A percentile compares a stretch with the other conserved stretches of the same genome.
These are phyloP conservation scores for Taxidea taxus DNA, from an alignment of 2,113 vertebrate genomes.

Conservation along the genomic window DNA sequence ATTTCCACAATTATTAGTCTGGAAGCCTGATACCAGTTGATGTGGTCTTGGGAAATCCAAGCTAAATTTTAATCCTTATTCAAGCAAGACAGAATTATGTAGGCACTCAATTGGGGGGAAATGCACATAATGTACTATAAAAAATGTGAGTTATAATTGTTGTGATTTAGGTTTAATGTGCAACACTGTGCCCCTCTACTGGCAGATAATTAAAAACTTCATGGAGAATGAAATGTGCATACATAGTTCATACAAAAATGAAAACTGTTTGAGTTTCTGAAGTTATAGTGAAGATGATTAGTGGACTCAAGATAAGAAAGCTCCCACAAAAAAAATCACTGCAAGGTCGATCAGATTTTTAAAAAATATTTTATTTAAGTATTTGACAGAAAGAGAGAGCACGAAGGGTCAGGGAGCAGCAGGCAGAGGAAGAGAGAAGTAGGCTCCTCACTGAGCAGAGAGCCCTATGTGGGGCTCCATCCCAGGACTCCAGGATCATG, in stretches of 20 bases:
- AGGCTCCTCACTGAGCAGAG: background rate
- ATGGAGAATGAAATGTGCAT: background rate
- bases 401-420: background rate
- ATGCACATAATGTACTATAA: background rate
- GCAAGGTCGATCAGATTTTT: background rate
- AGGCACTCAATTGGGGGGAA: background rate
- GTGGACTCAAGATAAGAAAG: background rate
- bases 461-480: background rate
- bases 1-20: background rate
- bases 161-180: background rate
- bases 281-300: background rate
- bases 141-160: background rate
- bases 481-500: background rate
- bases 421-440: background rate
- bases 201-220: background rate
- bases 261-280: background rate
- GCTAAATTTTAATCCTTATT: background rate
- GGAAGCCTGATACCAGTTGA: background rate
- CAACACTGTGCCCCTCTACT: background rate
- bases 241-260: background rate
- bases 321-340: background rate
- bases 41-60: background rate
- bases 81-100: background rate
- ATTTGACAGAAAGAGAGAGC: background rate
- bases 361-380: background rate